phyloP scores from a whole-genome alignment of 2,888 invertebrate genomes.

The Caenorhabditis wallacei region DNA sequence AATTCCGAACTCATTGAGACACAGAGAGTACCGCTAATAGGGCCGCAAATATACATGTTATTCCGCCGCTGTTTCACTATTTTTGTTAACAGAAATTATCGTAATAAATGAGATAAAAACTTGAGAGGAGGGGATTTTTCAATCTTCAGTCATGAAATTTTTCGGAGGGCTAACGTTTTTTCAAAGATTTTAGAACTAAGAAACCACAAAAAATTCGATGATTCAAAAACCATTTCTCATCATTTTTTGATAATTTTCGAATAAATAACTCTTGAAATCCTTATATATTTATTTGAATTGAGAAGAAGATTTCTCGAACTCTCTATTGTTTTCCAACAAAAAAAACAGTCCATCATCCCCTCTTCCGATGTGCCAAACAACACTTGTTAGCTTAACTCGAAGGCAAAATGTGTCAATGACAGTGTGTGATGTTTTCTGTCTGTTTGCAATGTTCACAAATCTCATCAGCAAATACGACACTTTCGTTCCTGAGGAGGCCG shows the following conservation, averaged over 20 bases:
- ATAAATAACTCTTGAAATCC: no score
- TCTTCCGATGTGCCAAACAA: background rate
- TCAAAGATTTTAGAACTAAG: no score
- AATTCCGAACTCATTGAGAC: constrained; percentile 32
- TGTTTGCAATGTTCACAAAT: constrained; percentile 31
- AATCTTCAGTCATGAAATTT: no score
- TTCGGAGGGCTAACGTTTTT: no score
- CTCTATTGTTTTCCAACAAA: background rate
- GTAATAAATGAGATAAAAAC: background rate
- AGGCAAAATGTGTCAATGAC: constrained; percentile 38
- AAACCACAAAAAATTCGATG: no score
- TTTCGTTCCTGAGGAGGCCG: background rate
- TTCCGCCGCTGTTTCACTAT: constrained; percentile 7
- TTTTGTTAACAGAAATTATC: background rate
- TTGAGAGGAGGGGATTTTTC: background rate
- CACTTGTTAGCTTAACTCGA: constrained; percentile 24
- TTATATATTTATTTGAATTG: no score
- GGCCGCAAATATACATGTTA: constrained; percentile 39
- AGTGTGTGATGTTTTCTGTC: constrained; percentile 43
- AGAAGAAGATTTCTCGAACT: no score
- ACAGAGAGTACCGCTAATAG: constrained; percentile 25
- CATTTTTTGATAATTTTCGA: no score
- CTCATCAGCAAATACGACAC: constrained; percentile 27
- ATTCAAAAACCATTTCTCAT: no score
- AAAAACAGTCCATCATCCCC: background rate